Percentiles rank a stretch among this genome's conserved stretches.
Conservation (phyloP, 2,888 invertebrate species). For the Agelastica alni region DNA sequence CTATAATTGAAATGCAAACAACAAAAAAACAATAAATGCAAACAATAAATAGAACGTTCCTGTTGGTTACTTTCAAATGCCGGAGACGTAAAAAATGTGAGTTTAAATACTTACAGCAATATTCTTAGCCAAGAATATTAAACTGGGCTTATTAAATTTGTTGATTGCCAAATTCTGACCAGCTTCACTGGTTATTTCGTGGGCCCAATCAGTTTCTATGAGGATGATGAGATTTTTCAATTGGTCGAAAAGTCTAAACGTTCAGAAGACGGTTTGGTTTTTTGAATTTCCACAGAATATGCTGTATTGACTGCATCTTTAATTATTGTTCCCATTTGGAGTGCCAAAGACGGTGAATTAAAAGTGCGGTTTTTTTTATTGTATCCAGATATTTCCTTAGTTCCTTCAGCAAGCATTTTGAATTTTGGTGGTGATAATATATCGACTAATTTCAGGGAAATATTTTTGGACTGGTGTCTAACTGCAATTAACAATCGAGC, state of each 20-base stretch:
- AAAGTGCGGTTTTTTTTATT: slow-evolving; percentile 7
- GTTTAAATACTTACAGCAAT: slow-evolving; percentile 11
- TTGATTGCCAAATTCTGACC: slow-evolving; percentile 29
- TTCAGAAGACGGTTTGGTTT: no score
- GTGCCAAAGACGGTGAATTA: slow-evolving; percentile 23
- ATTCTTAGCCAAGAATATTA: slow-evolving; percentile 28
- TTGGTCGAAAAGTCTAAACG: no score
- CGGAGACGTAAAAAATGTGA: no score
- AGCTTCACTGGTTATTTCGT: slow-evolving; percentile 16
- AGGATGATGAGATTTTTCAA: no score
- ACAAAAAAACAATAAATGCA: no score
- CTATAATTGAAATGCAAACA: no score
- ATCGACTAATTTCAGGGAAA: slow-evolving; percentile 10
- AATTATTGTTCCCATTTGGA: slow-evolving; percentile 29
- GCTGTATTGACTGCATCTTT: slow-evolving; percentile 13
- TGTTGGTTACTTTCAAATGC: no score
- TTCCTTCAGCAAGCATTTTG: slow-evolving; percentile 20
- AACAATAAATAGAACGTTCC: no score
- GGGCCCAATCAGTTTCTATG: slow-evolving; percentile 14
- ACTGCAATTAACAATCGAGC: slow-evolving; percentile 16
- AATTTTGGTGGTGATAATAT: slow-evolving; percentile 23
- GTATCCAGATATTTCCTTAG: slow-evolving; percentile 19
- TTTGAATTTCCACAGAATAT: neutral
- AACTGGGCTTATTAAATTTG: slow-evolving; percentile 29
- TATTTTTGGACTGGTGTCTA: slow-evolving; percentile 12